Percentiles rank a stretch among this genome's conserved stretches.
phyloP scores from a whole-genome alignment of 1,140 invertebrate genomes.

The Aphidius ervi region DNA sequence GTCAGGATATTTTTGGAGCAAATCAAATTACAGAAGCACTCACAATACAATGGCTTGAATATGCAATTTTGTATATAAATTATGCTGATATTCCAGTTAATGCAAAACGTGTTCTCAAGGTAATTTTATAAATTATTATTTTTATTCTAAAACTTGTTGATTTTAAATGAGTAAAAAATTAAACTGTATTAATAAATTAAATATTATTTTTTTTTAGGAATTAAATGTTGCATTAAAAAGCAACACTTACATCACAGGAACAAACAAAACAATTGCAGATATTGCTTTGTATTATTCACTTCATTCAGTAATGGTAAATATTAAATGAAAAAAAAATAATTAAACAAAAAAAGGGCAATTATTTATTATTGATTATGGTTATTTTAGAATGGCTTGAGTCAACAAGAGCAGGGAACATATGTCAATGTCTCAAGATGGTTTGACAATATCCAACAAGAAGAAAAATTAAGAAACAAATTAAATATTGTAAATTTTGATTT shows the following conservation, averaged over 20 bases:
- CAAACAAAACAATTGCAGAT: conserved; percentile 58
- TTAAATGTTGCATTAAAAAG: conserved; percentile 52
- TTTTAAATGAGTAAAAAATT: neutral
- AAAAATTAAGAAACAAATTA: conserved; percentile 55
- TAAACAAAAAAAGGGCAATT: neutral
- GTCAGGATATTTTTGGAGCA: conserved; percentile 36
- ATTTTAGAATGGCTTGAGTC: conserved; percentile 49
- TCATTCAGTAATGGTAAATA: conserved; percentile 54
- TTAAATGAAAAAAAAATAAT: conserved; percentile 20
- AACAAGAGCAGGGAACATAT: conserved; percentile 59
- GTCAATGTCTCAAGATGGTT: conserved; percentile 66
- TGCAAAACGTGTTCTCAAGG: conserved; percentile 42
- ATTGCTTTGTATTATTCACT: conserved; percentile 58
- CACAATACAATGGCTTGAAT: conserved; percentile 55
- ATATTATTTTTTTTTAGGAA: conserved; percentile 42
- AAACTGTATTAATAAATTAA: neutral
- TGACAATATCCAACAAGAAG: conserved; percentile 62
- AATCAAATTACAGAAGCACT: conserved; percentile 41
- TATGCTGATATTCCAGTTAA: conserved; percentile 48
- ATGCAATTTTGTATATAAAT: conserved; percentile 51
- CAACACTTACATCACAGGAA: conserved; percentile 57
- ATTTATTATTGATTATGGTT: too few relatives aligned
- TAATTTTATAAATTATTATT: conserved; percentile 24
- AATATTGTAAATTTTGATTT: conserved; percentile 56
- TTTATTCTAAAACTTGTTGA: conserved; percentile 15